Conservation (phyloP, 1,140 invertebrate species). For the Heliconius hewitsoni region DNA sequence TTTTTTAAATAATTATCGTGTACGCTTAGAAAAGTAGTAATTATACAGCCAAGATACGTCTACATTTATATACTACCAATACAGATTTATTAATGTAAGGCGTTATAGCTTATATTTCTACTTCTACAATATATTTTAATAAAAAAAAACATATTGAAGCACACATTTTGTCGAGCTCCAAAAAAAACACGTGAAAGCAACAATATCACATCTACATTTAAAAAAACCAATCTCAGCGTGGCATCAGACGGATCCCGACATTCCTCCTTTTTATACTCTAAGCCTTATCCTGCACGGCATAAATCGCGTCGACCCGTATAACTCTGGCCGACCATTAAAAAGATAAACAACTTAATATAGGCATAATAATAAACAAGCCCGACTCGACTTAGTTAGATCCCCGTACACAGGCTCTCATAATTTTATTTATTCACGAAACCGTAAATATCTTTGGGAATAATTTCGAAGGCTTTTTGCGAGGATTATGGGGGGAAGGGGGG, state of each 20-base stretch:
- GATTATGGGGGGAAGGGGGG: slow-evolving; percentile 78
- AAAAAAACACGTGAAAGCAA: slow-evolving; percentile 44
- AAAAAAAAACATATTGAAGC: slow-evolving; percentile 30
- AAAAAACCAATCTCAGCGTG: slow-evolving; percentile 73
- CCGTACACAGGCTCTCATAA: slow-evolving; percentile 71
- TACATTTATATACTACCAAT: background rate
- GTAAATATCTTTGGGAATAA: slow-evolving; percentile 79
- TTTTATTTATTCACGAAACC: slow-evolving; percentile 80
- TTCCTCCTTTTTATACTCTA: slow-evolving; percentile 70
- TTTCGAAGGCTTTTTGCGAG: slow-evolving; percentile 80
- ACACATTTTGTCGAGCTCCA: slow-evolving; percentile 18
- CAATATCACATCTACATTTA: slow-evolving; percentile 71
- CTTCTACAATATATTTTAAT: slow-evolving; percentile 11
- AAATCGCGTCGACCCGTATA: slow-evolving; percentile 76
- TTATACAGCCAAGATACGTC: background rate
- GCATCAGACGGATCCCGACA: slow-evolving; percentile 68
- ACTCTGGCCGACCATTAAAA: slow-evolving; percentile 77
- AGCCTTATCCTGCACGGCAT: slow-evolving; percentile 71
- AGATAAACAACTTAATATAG: slow-evolving; percentile 81
- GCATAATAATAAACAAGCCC: slow-evolving; percentile 78
- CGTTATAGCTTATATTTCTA: background rate
- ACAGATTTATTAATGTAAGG: background rate
- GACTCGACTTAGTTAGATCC: slow-evolving; percentile 71
- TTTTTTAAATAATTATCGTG: background rate
- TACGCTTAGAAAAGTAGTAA: background rate